These are phyloP conservation scores for Pteromalus puparum DNA, from an alignment of 1,140 invertebrate species.

Conservation along the genomic window DNA sequence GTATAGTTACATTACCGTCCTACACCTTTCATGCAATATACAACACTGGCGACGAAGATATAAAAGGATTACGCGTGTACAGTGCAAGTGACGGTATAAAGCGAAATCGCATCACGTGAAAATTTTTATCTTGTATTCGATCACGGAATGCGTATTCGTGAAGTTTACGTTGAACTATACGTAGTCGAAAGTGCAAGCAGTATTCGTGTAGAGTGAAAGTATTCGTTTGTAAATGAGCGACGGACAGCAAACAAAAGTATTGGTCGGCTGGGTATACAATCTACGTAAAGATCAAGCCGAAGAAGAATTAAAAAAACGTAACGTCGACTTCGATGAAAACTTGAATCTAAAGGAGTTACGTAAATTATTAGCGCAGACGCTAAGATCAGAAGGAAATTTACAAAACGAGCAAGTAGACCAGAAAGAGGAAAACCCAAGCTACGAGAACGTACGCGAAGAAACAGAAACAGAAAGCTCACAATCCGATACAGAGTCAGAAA, in stretches of 20 bases:
- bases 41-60: background rate
- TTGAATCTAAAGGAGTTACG: background rate
- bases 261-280: background rate
- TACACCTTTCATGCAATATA: background rate
- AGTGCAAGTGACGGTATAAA: too few relatives aligned
- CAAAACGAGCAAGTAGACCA: too few relatives aligned
- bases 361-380: background rate
- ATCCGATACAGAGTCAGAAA: too few relatives aligned
- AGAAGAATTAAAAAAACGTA: background rate
- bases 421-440: background rate
- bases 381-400: too few relatives aligned
- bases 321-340: background rate
- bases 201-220: too few relatives aligned
- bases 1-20: too few relatives aligned
- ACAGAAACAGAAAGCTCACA: too few relatives aligned
- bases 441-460: background rate
- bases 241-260: background rate
- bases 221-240: background rate
- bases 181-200: too few relatives aligned
- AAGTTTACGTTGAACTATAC: too few relatives aligned
- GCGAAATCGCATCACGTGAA: too few relatives aligned
- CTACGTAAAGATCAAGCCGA: background rate
- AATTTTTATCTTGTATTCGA: too few relatives aligned
- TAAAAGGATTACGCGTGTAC: background rate
- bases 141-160: too few relatives aligned